Evolutionary conservation across 1,140 invertebrate genomes (phyloP).

Genomic region (Drosophila kepulauana): DNA sequence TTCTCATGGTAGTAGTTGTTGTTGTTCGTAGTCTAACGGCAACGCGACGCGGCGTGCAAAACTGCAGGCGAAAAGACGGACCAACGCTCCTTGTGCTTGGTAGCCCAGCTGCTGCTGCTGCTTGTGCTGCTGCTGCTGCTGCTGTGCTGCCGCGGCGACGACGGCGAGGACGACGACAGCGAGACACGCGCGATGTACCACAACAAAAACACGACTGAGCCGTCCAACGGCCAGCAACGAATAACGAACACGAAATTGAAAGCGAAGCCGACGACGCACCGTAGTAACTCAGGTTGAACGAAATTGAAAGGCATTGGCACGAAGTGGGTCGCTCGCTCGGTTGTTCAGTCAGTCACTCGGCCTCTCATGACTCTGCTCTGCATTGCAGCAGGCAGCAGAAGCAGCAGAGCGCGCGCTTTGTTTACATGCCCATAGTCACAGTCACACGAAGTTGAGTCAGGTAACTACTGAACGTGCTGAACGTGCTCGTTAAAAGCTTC

Average conservation of each 20-base stretch:
- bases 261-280: conserved; percentile 49
- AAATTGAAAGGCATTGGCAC: conserved; percentile 73
- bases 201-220: conserved; percentile 83
- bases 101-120: conserved; percentile 51
- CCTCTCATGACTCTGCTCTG: conserved; percentile 45
- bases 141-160: conserved; percentile 38
- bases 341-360: conserved; percentile 40
- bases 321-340: conserved; percentile 70
- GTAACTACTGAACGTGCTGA: conserved; percentile 27
- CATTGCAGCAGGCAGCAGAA: conserved; percentile 46
- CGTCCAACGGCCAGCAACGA: conserved; percentile 79
- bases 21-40: conserved; percentile 43
- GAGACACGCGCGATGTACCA: conserved; percentile 72
- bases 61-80: conserved; percentile 56
- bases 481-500: conserved; percentile 36
- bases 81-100: conserved; percentile 34
- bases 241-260: conserved; percentile 75
- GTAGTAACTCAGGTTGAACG: conserved; percentile 64
- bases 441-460: conserved; percentile 28
- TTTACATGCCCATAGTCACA: conserved; percentile 42
- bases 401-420: conserved; percentile 43
- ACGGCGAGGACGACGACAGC: conserved; percentile 57
- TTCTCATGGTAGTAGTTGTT: conserved; percentile 22
- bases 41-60: conserved; percentile 59
- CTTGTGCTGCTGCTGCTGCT: conserved; percentile 50